Percentiles rank a stretch among this genome's conserved stretches.
These are phyloP conservation scores for Tympanuchus pallidicinctus DNA, from an alignment of 2,113 vertebrate genomes.

Conservation along the genomic window DNA sequence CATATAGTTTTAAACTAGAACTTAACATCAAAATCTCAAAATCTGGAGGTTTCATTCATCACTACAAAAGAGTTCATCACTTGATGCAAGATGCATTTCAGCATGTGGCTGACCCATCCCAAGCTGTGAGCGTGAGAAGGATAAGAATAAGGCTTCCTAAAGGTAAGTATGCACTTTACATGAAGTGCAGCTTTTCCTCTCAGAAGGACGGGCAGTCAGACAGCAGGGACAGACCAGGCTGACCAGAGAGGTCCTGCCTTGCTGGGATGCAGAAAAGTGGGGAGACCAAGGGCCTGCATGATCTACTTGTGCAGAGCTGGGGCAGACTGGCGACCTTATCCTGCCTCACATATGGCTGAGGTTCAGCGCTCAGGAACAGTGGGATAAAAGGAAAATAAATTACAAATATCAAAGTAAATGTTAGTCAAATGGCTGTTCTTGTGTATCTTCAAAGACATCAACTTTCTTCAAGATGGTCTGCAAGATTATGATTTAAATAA, in stretches of 20 bases:
- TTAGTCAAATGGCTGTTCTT: not conserved
- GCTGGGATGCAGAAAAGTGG: too few species aligned
- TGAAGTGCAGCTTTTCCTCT: not conserved
- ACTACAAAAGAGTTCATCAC: not conserved
- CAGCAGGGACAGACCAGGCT: not conserved
- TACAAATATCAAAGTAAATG: not conserved
- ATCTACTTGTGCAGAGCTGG: not conserved
- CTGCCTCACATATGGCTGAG: not conserved
- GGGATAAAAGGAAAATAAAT: not conserved
- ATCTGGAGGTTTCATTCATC: not conserved
- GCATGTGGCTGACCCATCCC: not conserved
- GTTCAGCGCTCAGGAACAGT: not conserved
- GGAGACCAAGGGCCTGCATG: rapidly evolving
- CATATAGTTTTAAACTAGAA: not conserved
- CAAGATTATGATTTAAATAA: not conserved
- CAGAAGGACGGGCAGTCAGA: not conserved
- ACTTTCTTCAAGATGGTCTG: not conserved
- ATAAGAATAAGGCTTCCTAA: not conserved
- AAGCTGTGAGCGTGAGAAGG: not conserved
- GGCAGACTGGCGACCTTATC: not conserved
- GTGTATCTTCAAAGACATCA: not conserved
- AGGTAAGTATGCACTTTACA: not conserved
- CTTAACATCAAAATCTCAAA: not conserved
- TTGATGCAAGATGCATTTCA: not conserved
- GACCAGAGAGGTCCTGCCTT: not conserved